A percentile compares a stretch with the other conserved stretches of the same genome.
Conservation (phyloP, 1,140 invertebrate species). For the Lanistes nyassanus region DNA sequence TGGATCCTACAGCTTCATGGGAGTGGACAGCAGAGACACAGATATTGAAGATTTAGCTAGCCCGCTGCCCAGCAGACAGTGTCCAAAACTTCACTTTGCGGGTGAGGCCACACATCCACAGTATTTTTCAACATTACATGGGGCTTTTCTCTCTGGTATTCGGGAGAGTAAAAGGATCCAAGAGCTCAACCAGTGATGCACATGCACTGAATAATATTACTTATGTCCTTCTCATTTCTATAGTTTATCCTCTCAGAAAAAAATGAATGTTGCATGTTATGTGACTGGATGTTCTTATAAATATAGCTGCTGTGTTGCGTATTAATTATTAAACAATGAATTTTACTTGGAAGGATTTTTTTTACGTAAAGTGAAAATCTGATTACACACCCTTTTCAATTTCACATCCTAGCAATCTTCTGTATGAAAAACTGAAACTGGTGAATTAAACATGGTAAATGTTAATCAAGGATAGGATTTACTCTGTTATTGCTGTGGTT, state of each 20-base stretch:
- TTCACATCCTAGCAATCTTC: too few relatives aligned
- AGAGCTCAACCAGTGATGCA: conserved; percentile 11
- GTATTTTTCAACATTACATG: conserved; percentile 44
- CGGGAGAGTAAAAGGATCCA: conserved; percentile 36
- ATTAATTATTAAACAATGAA: too few relatives aligned
- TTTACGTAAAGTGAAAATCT: too few relatives aligned
- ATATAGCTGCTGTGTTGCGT: too few relatives aligned
- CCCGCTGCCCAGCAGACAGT: conserved; percentile 32
- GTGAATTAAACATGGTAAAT: too few relatives aligned
- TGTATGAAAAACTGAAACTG: too few relatives aligned
- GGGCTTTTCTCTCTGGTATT: conserved; percentile 39
- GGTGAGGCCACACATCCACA: conserved; percentile 43
- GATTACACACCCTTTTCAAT: too few relatives aligned
- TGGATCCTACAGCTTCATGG: conserved; percentile 79
- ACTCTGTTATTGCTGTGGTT: too few relatives aligned
- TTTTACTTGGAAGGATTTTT: too few relatives aligned
- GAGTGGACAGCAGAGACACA: conserved; percentile 6
- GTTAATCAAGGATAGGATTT: too few relatives aligned
- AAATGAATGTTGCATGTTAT: neutral
- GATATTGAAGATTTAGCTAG: conserved; percentile 36
- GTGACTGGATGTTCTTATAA: neutral
- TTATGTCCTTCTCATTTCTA: neutral
- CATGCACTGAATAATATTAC: neutral
- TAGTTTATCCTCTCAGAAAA: neutral
- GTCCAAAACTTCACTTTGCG: conserved; percentile 42